A percentile compares a stretch with the other conserved stretches of the same genome.
These are phyloP conservation scores for Erebia aethiops DNA, from an alignment of 2,888 invertebrate species.

Conservation along the genomic window DNA sequence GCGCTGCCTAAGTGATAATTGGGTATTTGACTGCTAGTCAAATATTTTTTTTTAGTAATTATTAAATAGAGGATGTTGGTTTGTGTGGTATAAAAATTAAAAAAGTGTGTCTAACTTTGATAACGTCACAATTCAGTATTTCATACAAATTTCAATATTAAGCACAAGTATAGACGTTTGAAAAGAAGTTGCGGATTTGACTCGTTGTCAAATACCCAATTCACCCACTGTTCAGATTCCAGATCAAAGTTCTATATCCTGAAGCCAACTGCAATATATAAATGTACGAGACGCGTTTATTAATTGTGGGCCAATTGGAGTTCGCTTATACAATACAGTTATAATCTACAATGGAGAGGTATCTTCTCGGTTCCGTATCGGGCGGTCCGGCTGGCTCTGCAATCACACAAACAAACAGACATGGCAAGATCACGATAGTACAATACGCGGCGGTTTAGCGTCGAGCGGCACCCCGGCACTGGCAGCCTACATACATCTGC, in stretches of 20 bases:
- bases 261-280: background rate
- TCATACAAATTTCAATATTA: too few species aligned
- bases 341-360: slow-evolving; percentile 62
- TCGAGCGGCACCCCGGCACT: slow-evolving; percentile 66
- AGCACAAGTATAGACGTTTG: too few species aligned
- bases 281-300: slow-evolving; percentile 41
- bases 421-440: slow-evolving; percentile 71
- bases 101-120: too few species aligned
- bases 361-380: slow-evolving; percentile 58
- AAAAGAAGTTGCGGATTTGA: too few species aligned
- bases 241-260: too few species aligned
- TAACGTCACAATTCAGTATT: too few species aligned
- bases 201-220: background rate
- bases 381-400: slow-evolving; percentile 61
- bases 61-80: too few species aligned
- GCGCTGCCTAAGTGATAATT: too few species aligned
- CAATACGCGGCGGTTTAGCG: slow-evolving; percentile 43
- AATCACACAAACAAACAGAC: slow-evolving; percentile 79
- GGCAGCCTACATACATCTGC: slow-evolving; percentile 75
- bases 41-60: too few species aligned
- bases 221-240: background rate
- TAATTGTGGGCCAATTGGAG: slow-evolving; percentile 53
- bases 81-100: too few species aligned
- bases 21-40: too few species aligned
- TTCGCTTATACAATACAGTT: slow-evolving; percentile 55